Percentiles rank a stretch among this genome's conserved stretches.
Evolutionary conservation across 1,140 invertebrate species (phyloP).

Genomic region (Drosophila watanabei): DNA sequence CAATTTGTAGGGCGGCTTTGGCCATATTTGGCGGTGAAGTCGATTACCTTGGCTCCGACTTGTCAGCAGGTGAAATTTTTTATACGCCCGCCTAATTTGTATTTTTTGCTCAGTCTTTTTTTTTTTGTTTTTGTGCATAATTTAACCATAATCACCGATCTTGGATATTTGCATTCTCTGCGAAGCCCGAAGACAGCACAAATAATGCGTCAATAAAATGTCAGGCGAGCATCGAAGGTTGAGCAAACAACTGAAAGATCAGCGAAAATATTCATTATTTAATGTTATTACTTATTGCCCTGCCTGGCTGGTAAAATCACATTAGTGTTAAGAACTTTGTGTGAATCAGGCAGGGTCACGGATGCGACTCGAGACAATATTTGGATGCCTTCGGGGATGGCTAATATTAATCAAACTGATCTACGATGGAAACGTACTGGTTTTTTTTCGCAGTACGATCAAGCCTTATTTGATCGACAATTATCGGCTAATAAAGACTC

Average conservation of each 20-base stretch:
- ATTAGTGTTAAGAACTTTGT: conserved; percentile 39
- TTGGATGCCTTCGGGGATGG: conserved; percentile 29
- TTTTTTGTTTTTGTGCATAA: conserved; percentile 61
- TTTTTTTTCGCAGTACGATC: conserved; percentile 2
- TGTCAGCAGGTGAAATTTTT: conserved; percentile 75
- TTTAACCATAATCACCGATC: conserved; percentile 60
- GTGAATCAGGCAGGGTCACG: conserved; percentile 27
- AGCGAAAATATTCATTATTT: conserved; percentile 54
- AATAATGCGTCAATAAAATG: conserved; percentile 68
- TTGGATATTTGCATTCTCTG: conserved; percentile 66
- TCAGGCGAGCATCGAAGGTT: conserved; percentile 69
- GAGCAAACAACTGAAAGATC: conserved; percentile 51
- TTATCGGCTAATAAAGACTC: conserved; percentile 39
- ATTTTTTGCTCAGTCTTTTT: conserved; percentile 22
- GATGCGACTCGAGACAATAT: conserved; percentile 20
- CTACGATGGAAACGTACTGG: conserved; percentile 19
- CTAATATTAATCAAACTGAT: conserved; percentile 28
- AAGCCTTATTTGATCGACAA: conserved; percentile 40
- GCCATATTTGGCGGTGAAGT: conserved; percentile 55
- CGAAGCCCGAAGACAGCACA: conserved; percentile 11
- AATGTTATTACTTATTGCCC: conserved; percentile 70
- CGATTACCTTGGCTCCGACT: conserved; percentile 70
- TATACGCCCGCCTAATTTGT: conserved; percentile 66
- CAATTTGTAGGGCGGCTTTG: conserved; percentile 68
- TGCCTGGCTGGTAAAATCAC: conserved; percentile 24